phyloP scores from a whole-genome alignment of 1,140 invertebrate genomes.

The Drosophila eugracilis region DNA sequence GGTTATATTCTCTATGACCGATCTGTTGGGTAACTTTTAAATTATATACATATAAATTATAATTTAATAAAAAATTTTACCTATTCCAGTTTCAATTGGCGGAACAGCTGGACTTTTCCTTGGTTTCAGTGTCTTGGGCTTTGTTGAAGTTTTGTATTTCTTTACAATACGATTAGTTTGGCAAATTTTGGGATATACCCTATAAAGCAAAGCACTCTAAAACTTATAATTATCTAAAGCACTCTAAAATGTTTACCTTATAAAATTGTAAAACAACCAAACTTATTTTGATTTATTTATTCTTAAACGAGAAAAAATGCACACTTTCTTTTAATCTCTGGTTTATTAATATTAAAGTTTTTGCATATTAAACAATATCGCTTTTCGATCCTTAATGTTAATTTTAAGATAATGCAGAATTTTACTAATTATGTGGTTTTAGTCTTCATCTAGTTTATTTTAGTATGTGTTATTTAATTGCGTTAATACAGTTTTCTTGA shows the following conservation, averaged over 20 bases:
- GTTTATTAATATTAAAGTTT: neutral
- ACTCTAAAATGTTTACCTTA: too few relatives aligned
- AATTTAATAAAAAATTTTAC: neutral
- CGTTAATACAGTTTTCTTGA: conserved; percentile 8
- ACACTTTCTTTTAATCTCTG: neutral
- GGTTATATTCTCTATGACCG: conserved; percentile 80
- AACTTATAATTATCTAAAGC: neutral
- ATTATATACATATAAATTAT: neutral
- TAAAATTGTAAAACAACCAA: too few relatives aligned
- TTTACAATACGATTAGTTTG: conserved; percentile 87
- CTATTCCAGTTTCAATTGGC: conserved; percentile 87
- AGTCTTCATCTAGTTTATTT: conserved; percentile 30
- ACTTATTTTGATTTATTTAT: conserved; percentile 18
- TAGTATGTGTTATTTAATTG: conserved; percentile 23
- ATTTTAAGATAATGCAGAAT: conserved; percentile 10
- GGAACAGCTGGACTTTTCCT: conserved; percentile 89
- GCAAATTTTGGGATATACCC: conserved; percentile 81
- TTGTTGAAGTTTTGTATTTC: conserved; percentile 89
- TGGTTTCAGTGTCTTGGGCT: conserved; percentile 89
- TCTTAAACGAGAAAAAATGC: neutral
- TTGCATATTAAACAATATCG: neutral
- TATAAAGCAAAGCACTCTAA: conserved; percentile 22
- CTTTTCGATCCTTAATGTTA: conserved; percentile 28
- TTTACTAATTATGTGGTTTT: conserved; percentile 15
- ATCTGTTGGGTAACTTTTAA: conserved; percentile 74